Percentiles rank a stretch among this genome's conserved stretches.
These are phyloP conservation scores for Blastobasis lacticolella DNA, from an alignment of 2,888 invertebrate species.

Conservation along the genomic window DNA sequence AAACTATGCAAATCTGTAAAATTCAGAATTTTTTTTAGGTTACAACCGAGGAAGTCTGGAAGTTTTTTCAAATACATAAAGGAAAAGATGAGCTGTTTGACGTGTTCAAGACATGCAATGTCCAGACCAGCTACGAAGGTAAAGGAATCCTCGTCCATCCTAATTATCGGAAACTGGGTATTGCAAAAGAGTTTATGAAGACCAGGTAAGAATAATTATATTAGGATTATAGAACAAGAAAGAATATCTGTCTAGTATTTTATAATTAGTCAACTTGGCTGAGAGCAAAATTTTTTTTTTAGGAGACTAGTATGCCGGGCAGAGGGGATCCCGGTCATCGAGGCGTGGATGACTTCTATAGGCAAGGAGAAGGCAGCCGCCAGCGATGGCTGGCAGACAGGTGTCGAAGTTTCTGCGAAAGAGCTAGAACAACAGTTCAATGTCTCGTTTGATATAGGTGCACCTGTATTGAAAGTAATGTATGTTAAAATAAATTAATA, in stretches of 20 bases:
- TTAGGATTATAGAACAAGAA: no score
- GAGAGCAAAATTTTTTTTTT: not conserved
- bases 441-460: not conserved
- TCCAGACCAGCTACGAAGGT: not conserved
- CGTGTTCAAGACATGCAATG: no score
- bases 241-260: no score
- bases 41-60: slow-evolving; percentile 24
- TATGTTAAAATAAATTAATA: no score
- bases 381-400: not conserved
- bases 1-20: not conserved
- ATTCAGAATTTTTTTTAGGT: slow-evolving; percentile 15
- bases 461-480: not conserved
- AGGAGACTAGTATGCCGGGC: not conserved
- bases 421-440: not conserved
- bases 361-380: slow-evolving; percentile 6
- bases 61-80: slow-evolving; percentile 19
- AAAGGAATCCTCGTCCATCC: not conserved
- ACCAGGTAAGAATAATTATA: not conserved
- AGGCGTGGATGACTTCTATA: slow-evolving; percentile 3
- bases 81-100: not conserved
- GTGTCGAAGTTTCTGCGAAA: not conserved
- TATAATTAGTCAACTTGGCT: no score
- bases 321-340: not conserved
- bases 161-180: slow-evolving; percentile 5
- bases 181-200: not conserved